Evolutionary conservation across 2,113 vertebrate species (phyloP).

Genomic region (Nicator chloris): DNA sequence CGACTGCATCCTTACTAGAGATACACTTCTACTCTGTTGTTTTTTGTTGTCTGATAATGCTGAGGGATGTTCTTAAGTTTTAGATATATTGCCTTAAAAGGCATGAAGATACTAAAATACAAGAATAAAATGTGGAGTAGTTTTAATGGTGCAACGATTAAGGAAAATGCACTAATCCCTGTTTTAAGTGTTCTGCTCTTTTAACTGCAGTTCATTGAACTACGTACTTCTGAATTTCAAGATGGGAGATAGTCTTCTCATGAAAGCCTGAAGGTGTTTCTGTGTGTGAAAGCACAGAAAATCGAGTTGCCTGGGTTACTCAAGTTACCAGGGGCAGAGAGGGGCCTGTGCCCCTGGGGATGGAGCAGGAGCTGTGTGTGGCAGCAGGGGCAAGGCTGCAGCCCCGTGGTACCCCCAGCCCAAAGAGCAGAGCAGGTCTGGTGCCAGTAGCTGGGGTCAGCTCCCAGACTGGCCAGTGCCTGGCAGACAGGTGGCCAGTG

Average conservation of each 20-base stretch:
- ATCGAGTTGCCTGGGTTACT: background rate
- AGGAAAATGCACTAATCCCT: background rate
- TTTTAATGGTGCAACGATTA: background rate
- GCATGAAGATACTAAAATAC: background rate
- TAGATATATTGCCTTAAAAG: background rate
- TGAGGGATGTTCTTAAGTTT: background rate
- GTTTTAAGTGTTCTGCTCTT: background rate
- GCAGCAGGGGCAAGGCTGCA: background rate
- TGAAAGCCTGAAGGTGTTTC: background rate
- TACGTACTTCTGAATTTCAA: background rate
- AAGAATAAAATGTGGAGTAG: background rate
- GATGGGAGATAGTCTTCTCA: background rate
- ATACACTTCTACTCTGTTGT: background rate
- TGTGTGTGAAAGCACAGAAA: background rate
- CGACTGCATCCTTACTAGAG: background rate
- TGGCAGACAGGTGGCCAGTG: background rate
- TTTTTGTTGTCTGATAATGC: background rate
- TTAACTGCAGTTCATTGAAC: background rate
- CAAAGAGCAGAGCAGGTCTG: background rate
- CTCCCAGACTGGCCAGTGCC: background rate
- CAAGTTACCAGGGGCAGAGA: rapidly evolving
- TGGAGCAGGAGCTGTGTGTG: background rate
- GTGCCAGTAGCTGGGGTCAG: background rate
- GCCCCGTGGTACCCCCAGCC: rapidly evolving
- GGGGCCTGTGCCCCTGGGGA: background rate